Evolutionary conservation across 64 coral and sea anemone species (phyloP).

Genomic region (Porites lutea): DNA sequence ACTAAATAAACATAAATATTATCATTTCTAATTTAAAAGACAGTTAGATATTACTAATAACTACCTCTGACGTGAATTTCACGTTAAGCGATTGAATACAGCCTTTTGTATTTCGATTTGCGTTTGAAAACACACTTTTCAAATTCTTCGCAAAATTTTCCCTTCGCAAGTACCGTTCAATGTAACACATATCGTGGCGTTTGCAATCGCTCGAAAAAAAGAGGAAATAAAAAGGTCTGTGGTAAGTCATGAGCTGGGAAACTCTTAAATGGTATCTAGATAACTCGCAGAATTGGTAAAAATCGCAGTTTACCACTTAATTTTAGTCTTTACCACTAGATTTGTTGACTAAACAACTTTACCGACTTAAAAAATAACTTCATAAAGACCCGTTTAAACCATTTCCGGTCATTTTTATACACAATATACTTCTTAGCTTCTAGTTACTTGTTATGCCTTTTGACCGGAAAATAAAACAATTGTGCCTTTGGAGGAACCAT

Average conservation of each 20-base stretch:
- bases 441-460: neutral
- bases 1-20: neutral
- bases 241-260: slow-evolving; percentile 14
- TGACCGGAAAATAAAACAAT: neutral
- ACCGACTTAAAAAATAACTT: neutral
- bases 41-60: neutral
- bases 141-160: neutral
- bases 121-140: neutral
- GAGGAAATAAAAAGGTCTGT: neutral
- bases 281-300: slow-evolving; percentile 8
- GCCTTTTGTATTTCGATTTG: slow-evolving; percentile 10
- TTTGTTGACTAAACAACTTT: slow-evolving; percentile 24
- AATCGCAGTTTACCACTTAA: slow-evolving; percentile 30
- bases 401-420: neutral
- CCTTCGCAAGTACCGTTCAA: neutral
- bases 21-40: neutral
- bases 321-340: slow-evolving; percentile 17
- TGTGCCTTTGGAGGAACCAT: neutral
- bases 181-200: neutral
- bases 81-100: neutral
- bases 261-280: slow-evolving; percentile 32
- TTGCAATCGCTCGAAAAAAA: neutral
- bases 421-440: neutral
- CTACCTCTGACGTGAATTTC: neutral
- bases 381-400: neutral